Base-by-base conservation (phyloP, 2,888 invertebrate species). In the Litoditis marina region DNA sequence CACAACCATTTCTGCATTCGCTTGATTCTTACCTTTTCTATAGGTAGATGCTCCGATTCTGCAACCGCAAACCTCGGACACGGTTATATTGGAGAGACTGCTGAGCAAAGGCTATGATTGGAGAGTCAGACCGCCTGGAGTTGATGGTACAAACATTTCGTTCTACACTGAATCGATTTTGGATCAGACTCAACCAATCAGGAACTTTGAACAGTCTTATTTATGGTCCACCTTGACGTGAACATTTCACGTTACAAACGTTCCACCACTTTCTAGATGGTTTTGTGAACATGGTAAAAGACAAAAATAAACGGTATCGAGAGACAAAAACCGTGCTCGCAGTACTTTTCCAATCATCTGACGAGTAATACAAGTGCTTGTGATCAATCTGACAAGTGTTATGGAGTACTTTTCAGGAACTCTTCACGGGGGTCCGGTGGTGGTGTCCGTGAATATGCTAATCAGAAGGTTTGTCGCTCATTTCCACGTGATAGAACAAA, bases 401-500 rank as follows among this genome's bases (percentile, higher is more conserved):
- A 47, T 22, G n/a, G 19, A 11, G 16, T 19, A 27, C 7, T 42
- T 36, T 59, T 51, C 19, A 59, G 52, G 70, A 49, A 71, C 72
- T 19, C 59, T 72, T 6, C 63, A 70, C 47, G 69, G 70, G 36
- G 73, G 73, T 1, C 80, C 81, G 7, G 81, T 81, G 6, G 74
- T 79, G 6, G 81, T 81, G 7, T 53, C 66, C 8, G 81, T 81
- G 6, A 81, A 81, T 63, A 81, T 81, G 78, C 67, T 81, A 5
- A 66, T 81, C 44, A 59, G 81, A 31, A 77, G 72, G 73, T 75
- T 36, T 36, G 52, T 55, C 22, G 44, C 34, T 31, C 5, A 8
- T n/a, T 31, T n/a, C 19, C 32, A 19, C 30, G n/a, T 34, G 28
- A 0, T 25, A 22, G 6, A n/a, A 3, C n/a, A 27, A 7, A 28